Percentiles rank a stretch among this genome's conserved stretches.
phyloP scores from a whole-genome alignment of 2,888 invertebrate genomes.

The Polylopha cassiicola region DNA sequence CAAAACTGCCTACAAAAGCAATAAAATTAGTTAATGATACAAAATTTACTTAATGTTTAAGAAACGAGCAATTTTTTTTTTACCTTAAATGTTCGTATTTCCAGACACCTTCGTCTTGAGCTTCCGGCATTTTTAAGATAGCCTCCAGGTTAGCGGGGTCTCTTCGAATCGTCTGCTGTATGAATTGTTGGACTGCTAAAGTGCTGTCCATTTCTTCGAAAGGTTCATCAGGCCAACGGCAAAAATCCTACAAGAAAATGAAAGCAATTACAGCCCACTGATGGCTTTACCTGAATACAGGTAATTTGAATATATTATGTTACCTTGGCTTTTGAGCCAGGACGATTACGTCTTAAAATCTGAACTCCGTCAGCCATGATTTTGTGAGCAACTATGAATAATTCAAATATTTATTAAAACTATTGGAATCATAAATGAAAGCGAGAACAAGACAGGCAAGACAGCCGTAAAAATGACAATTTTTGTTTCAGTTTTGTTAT shows the following conservation, averaged over 20 bases:
- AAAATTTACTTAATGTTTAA: no score
- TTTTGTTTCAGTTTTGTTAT: no score
- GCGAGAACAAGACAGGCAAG: no score
- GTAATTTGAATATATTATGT: conserved; percentile 21
- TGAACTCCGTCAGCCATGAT: conserved; percentile 91
- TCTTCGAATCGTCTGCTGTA: conserved; percentile 96
- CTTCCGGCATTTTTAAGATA: conserved; percentile 96
- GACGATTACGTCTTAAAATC: conserved; percentile 91
- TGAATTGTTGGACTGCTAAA: conserved; percentile 98
- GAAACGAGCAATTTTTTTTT: conserved; percentile 9
- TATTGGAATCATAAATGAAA: no score
- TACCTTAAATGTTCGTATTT: conserved; percentile 98
- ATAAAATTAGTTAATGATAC: not conserved
- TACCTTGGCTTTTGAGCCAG: conserved; percentile 94
- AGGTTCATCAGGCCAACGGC: conserved; percentile 97
- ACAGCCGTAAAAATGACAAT: no score
- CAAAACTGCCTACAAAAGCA: conserved; percentile 92
- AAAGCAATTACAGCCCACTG: conserved; percentile 1
- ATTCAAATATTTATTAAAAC: conserved; percentile 1
- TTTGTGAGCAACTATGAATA: conserved; percentile 32
- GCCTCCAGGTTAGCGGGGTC: conserved; percentile 96
- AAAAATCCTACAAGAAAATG: conserved; percentile 86
- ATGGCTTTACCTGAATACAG: no score
- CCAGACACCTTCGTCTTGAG: conserved; percentile 99
- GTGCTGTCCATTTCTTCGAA: conserved; percentile 99